Evolutionary conservation across 2,113 vertebrate genomes (phyloP).

Genomic region (Ctenomys sociabilis): DNA sequence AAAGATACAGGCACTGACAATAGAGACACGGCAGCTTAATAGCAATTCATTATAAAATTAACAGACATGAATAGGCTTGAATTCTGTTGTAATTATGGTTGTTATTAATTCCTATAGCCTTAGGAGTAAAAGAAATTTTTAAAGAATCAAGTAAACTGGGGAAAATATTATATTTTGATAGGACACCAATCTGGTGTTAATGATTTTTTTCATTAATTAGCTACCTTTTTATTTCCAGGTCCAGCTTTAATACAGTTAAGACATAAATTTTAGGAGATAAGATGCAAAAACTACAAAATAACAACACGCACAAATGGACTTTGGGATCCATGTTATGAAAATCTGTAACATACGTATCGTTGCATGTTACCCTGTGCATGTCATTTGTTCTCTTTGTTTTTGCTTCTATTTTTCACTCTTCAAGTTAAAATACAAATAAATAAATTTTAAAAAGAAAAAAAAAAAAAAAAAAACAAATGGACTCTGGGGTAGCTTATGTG

Average conservation of each 20-base stretch:
- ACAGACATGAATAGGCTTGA: neutral
- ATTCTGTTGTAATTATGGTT: neutral
- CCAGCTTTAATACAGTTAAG: neutral
- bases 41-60: constrained; percentile 21
- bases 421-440: too few relatives aligned
- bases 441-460: too few relatives aligned
- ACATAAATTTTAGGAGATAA: neutral
- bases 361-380: too few relatives aligned
- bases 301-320: neutral
- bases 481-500: neutral
- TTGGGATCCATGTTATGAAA: too few relatives aligned
- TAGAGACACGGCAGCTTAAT: neutral
- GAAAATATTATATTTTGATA: constrained; percentile 33
- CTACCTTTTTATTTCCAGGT: neutral
- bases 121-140: neutral
- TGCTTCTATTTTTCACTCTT: too few relatives aligned
- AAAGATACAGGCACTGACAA: neutral
- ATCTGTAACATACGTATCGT: too few relatives aligned
- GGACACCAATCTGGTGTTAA: neutral
- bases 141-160: constrained; percentile 3
- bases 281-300: neutral
- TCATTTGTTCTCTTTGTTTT: too few relatives aligned
- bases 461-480: too few relatives aligned
- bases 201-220: neutral
- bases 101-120: neutral